A percentile compares a stretch with the other conserved stretches of the same genome.
These are phyloP conservation scores for Stenurella melanura DNA, from an alignment of 2,888 invertebrate genomes.

Conservation along the genomic window DNA sequence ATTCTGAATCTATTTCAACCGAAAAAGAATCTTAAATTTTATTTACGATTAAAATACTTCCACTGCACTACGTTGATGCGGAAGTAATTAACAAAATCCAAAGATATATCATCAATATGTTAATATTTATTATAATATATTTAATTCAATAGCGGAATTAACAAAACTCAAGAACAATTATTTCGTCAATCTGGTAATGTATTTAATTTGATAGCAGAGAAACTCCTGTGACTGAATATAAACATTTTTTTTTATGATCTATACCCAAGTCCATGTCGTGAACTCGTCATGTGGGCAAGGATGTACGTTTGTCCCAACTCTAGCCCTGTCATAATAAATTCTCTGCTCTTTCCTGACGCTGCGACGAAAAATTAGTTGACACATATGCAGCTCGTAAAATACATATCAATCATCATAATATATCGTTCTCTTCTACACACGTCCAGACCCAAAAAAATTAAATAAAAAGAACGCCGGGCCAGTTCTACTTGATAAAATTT, in stretches of 20 bases:
- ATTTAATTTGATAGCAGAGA: too few species aligned
- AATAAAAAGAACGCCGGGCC: neutral
- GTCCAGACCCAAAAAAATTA: neutral
- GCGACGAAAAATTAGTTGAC: slow-evolving; percentile 4
- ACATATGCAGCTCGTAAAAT: slow-evolving; percentile 17
- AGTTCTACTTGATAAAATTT: neutral
- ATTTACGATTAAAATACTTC: too few species aligned
- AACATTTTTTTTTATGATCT: neutral
- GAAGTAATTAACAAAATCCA: too few species aligned
- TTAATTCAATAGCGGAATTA: too few species aligned
- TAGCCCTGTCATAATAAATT: slow-evolving; percentile 14
- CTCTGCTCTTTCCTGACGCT: neutral
- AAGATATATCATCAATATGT: too few species aligned
- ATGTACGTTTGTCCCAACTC: slow-evolving; percentile 1
- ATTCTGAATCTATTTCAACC: too few species aligned
- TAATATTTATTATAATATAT: too few species aligned
- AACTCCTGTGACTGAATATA: too few species aligned
- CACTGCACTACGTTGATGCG: too few species aligned
- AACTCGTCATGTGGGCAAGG: neutral
- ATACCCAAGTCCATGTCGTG: neutral
- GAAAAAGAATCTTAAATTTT: too few species aligned
- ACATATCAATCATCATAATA: slow-evolving; percentile 20
- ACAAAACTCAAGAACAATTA: too few species aligned
- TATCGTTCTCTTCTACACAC: neutral
- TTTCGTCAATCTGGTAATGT: too few species aligned